These are phyloP conservation scores for Colossoma macropomum DNA, from an alignment of 2,113 vertebrate genomes.

Conservation along the genomic window DNA sequence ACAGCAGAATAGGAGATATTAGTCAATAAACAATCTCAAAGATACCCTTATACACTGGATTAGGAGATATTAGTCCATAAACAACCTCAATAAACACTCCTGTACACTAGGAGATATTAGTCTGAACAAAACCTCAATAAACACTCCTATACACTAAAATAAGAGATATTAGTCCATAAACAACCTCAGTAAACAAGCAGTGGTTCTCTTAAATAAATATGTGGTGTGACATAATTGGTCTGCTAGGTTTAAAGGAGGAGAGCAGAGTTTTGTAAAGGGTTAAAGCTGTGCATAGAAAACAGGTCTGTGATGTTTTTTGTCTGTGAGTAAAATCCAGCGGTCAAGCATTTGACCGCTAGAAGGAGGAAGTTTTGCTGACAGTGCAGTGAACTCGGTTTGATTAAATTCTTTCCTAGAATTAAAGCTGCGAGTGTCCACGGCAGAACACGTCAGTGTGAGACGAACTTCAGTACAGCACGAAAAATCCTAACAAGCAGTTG, in stretches of 20 bases:
- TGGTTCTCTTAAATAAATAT: not conserved
- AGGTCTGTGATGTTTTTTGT: not conserved
- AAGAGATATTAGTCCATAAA: not conserved
- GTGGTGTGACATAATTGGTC: too few species aligned
- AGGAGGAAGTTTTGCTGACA: constrained; percentile 3
- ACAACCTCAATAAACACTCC: not conserved
- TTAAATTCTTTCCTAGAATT: constrained; percentile 3
- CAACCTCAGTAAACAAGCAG: not conserved
- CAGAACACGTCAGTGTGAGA: not conserved
- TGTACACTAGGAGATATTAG: not conserved
- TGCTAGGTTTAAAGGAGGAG: too few species aligned
- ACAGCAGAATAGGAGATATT: too few species aligned
- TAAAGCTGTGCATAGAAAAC: not conserved
- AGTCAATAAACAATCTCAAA: not conserved
- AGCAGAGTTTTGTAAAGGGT: too few species aligned
- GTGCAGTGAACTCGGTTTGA: not conserved
- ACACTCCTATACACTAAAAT: not conserved
- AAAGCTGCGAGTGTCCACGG: not conserved
- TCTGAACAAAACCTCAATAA: not conserved
- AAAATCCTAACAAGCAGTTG: not conserved
- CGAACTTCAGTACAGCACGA: not conserved
- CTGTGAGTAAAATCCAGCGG: not conserved
- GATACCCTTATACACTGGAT: too few species aligned
- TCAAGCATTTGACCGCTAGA: not conserved
- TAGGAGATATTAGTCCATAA: not conserved